Conservation (phyloP, 2,888 invertebrate species). For the Clivina fossor region DNA sequence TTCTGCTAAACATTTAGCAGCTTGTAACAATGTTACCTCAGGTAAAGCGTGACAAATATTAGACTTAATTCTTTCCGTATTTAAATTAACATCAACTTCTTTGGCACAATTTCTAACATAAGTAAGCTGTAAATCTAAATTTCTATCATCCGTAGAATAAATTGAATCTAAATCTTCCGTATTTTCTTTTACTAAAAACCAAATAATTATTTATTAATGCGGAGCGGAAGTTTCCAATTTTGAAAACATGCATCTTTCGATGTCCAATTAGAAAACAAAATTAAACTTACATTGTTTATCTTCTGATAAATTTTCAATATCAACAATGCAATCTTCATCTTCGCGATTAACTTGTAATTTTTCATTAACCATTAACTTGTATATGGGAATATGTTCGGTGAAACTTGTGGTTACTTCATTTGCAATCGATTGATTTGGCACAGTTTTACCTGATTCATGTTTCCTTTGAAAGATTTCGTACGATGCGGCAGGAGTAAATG, state of each 20-base stretch:
- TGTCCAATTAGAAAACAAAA: background rate
- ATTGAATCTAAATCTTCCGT: background rate
- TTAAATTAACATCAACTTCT: slow-evolving; percentile 53
- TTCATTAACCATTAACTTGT: slow-evolving; percentile 12
- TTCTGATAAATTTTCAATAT: slow-evolving; percentile 21
- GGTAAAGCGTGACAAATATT: slow-evolving; percentile 53
- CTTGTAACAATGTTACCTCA: slow-evolving; percentile 57
- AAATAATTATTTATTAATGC: background rate
- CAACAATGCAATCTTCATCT: slow-evolving; percentile 21
- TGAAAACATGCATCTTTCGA: background rate
- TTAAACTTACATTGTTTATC: slow-evolving; percentile 2
- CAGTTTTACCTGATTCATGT: slow-evolving; percentile 29
- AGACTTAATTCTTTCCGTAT: slow-evolving; percentile 54
- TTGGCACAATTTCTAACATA: slow-evolving; percentile 54
- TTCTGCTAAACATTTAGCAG: slow-evolving; percentile 57
- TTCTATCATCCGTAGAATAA: slow-evolving; percentile 40
- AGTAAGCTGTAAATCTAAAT: slow-evolving; percentile 47
- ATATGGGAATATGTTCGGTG: slow-evolving; percentile 23
- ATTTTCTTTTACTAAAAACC: slow-evolving; percentile 5
- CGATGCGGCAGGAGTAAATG: slow-evolving; percentile 50
- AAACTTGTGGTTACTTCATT: slow-evolving; percentile 5
- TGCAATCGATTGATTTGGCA: slow-evolving; percentile 22
- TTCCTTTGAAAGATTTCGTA: slow-evolving; percentile 42
- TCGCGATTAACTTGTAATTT: slow-evolving; percentile 4
- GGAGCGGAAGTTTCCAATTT: background rate